Evolutionary conservation across 2,888 invertebrate genomes (phyloP).

Genomic region (Pseudanteris insignis): DNA sequence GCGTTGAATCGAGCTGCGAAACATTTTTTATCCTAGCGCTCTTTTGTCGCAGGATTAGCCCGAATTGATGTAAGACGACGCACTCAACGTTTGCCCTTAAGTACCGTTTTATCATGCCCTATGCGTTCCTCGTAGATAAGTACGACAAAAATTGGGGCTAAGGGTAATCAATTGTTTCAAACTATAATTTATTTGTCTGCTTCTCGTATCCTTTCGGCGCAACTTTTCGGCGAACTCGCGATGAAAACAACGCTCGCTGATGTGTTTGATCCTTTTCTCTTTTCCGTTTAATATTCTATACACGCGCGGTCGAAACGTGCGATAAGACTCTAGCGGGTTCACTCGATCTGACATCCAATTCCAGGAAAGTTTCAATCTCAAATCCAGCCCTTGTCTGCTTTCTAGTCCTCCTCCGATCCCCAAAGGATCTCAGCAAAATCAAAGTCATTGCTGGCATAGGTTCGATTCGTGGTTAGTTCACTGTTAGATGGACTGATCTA

Average conservation of each 20-base stretch:
- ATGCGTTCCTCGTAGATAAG: conserved; percentile 27
- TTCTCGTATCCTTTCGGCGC: conserved; percentile 12
- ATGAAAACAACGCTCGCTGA: conserved; percentile 15
- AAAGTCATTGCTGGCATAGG: conserved; percentile 51
- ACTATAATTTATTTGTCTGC: conserved; percentile 38
- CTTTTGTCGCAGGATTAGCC: no score
- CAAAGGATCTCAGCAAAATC: conserved; percentile 53
- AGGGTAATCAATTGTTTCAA: conserved; percentile 39
- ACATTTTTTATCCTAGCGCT: no score
- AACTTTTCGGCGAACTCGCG: conserved; percentile 24
- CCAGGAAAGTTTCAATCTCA: conserved; percentile 60
- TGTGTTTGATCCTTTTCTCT: conserved; percentile 36
- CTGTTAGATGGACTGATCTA: conserved; percentile 45
- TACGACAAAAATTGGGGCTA: conserved; percentile 35
- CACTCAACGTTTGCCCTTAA: background rate
- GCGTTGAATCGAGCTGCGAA: no score
- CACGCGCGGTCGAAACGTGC: conserved; percentile 54
- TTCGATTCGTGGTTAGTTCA: conserved; percentile 48
- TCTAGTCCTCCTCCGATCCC: conserved; percentile 44
- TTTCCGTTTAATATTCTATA: conserved; percentile 55
- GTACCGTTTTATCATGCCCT: conserved; percentile 23
- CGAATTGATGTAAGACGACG: no score
- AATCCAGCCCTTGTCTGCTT: conserved; percentile 48
- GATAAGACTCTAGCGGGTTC: conserved; percentile 53
- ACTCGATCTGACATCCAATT: conserved; percentile 59